Conservation (phyloP, 1,140 invertebrate genomes). For the Caenorhabditis latens region DNA sequence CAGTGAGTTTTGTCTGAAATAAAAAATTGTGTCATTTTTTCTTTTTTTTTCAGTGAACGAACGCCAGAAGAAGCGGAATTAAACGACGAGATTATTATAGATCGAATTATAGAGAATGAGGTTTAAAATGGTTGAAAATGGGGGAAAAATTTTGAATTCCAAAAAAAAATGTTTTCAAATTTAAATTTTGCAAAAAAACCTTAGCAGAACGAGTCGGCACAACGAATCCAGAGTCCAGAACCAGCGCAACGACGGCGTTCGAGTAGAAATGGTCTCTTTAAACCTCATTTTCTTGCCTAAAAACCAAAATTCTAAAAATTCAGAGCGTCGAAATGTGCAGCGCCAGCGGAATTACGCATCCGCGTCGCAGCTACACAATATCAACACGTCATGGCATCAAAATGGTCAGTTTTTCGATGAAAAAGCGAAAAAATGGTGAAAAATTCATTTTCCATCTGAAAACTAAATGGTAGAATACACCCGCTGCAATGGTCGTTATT, state of each 20-base stretch:
- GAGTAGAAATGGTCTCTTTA: background rate
- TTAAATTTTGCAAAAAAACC: no score
- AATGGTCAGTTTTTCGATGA: background rate
- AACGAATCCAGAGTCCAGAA: background rate
- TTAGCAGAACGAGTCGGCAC: background rate
- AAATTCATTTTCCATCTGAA: conserved; percentile 3
- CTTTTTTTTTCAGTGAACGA: background rate
- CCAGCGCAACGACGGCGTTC: background rate
- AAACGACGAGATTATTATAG: background rate
- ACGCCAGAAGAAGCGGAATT: background rate
- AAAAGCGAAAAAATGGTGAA: background rate
- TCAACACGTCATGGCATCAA: conserved; percentile 27
- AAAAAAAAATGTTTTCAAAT: no score
- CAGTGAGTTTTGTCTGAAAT: background rate
- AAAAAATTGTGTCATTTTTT: no score
- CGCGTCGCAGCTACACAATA: background rate
- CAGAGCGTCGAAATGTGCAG: background rate
- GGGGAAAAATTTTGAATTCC: no score
- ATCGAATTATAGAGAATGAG: background rate
- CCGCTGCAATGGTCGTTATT: background rate
- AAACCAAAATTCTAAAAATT: background rate
- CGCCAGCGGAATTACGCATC: background rate
- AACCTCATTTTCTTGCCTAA: background rate
- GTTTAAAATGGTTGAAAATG: no score
- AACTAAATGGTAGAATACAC: conserved; percentile 1